Evolutionary conservation across 2,113 vertebrate genomes (phyloP), one percentile per base, ranked within the genome.

Genomic region (Phocoena sinus): DNA sequence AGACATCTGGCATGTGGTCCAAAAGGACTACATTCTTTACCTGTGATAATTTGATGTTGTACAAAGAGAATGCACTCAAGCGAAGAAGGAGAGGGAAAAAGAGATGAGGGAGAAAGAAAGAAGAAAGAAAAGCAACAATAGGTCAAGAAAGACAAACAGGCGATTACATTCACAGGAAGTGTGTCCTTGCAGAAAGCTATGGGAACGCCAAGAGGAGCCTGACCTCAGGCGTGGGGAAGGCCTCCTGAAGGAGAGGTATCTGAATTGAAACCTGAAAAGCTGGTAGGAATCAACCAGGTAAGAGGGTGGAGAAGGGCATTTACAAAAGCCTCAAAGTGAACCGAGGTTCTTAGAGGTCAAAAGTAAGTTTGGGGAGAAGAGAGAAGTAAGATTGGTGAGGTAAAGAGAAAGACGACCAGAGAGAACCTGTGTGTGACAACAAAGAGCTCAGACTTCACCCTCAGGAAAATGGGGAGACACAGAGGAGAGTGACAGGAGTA

Each of bases 391-490:
- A 38, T 18, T 11, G 2, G 50, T 17, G 41, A 93, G 15, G 28
- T 60, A n/a, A 77, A 50, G 11, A 23, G 77, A 76, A 28, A 41
- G 36, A 36, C n/a, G 3, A 73, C 38, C 33, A 1, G 10, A 28
- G 58, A 53, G 60, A 62, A 8, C 13, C 26, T 9, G 13, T 0
- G 10, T 20, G n/a, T 50, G 68, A 58, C 56, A 67, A 76, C 28
- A n/a, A 38, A 60, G 97, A 56, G 77, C 67, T 83, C 47, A 44
- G 89, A 62, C 62, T 47, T 76, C 81, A 47, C n/a, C 41, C 68
- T 50, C 4, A 8, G 63, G 91, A 50, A 84, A 68, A 31, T 2
- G 15, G 53, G 28, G 82, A 17, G 44, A 33, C 41, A 4, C 11
- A 4, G 50, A 23, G 5, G 21, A 84, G 62, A 92, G 15, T 31